phyloP scores from a whole-genome alignment of 1,140 invertebrate species.

The Philopotamus ludificatus region DNA sequence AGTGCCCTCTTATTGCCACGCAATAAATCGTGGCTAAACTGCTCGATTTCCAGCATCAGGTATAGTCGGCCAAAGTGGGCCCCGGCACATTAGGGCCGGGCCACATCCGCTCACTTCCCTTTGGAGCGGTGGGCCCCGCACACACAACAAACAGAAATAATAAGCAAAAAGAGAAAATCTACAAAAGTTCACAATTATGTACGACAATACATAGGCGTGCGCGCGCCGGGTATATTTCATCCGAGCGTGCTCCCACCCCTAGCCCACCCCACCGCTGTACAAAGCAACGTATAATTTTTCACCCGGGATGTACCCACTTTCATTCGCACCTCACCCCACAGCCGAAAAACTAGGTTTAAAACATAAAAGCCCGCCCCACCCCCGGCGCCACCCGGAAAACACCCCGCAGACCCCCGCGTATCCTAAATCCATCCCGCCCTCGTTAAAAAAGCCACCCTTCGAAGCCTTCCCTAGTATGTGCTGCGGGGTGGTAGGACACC shows the following conservation, averaged over 20 bases:
- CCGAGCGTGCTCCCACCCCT: conserved; percentile 15
- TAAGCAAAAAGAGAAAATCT: conserved; percentile 42
- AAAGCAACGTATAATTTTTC: conserved; percentile 41
- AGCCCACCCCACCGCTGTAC: conserved; percentile 13
- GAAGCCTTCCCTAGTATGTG: conserved; percentile 12
- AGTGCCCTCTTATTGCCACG: too few species aligned
- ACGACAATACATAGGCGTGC: conserved; percentile 41
- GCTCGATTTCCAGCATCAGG: too few species aligned
- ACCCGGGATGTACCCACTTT: conserved; percentile 31
- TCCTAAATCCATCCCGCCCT: conserved; percentile 42
- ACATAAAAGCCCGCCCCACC: conserved; percentile 34
- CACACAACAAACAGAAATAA: conserved; percentile 42
- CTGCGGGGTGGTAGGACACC: not conserved
- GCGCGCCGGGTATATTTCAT: conserved; percentile 39
- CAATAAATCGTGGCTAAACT: too few species aligned
- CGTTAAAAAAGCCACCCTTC: conserved; percentile 38
- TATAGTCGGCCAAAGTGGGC: too few species aligned
- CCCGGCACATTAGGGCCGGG: too few species aligned
- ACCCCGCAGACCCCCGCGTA: conserved; percentile 17
- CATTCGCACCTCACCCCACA: conserved; percentile 32
- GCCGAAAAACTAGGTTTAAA: conserved; percentile 42
- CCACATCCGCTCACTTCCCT: conserved; percentile 7
- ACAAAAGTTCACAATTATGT: conserved; percentile 42
- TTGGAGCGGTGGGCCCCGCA: conserved; percentile 11
- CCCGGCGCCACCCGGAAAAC: conserved; percentile 7